Conservation (phyloP, 2,113 vertebrate species). For the Cyanistes caeruleus region DNA sequence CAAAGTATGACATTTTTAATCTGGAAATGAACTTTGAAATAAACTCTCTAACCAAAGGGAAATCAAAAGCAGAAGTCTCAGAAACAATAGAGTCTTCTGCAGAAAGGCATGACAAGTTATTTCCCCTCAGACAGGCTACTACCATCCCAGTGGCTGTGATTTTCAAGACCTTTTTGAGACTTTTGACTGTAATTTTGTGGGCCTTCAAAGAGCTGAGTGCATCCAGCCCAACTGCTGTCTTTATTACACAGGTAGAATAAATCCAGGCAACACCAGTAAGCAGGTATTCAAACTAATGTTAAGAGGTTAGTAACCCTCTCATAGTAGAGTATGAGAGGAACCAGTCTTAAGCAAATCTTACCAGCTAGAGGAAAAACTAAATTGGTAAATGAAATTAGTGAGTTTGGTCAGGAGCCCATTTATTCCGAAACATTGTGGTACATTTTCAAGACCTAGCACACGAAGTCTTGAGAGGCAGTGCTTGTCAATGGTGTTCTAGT, state of each 20-base stretch:
- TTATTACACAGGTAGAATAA: neutral
- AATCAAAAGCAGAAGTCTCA: neutral
- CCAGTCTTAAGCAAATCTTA: neutral
- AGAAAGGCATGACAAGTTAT: neutral
- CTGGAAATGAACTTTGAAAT: neutral
- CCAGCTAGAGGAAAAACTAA: neutral
- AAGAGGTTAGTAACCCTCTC: neutral
- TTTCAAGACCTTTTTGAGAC: neutral
- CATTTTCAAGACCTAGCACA: neutral
- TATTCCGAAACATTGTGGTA: neutral
- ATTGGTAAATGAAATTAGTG: neutral
- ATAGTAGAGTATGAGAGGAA: neutral
- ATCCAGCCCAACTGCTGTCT: neutral
- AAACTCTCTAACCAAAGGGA: neutral
- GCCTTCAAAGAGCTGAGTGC: neutral
- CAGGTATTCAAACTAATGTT: neutral
- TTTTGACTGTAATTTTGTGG: neutral
- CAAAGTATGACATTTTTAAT: neutral
- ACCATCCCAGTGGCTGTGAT: fast-evolving
- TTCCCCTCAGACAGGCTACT: neutral
- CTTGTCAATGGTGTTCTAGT: neutral
- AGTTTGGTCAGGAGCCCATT: neutral
- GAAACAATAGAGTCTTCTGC: neutral
- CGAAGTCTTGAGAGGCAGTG: neutral
- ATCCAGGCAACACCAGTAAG: neutral